These are phyloP conservation scores for Carcina quercana DNA, from an alignment of 2,888 invertebrate genomes.

Conservation along the genomic window DNA sequence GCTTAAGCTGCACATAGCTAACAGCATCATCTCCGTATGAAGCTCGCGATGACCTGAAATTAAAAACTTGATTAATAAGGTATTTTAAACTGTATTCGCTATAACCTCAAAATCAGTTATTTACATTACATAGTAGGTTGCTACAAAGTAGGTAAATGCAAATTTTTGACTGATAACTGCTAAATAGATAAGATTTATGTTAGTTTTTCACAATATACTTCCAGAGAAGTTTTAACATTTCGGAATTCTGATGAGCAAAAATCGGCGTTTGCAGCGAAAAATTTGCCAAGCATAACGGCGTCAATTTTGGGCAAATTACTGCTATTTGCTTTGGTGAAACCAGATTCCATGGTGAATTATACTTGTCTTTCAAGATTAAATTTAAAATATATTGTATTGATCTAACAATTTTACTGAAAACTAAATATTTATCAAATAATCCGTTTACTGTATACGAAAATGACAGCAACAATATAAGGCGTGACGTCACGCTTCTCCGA, in stretches of 20 bases:
- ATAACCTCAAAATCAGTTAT: too few relatives aligned
- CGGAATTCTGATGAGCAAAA: constrained; percentile 17
- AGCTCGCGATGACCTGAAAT: constrained; percentile 17
- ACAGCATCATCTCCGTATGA: constrained; percentile 26
- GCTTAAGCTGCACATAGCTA: constrained; percentile 21
- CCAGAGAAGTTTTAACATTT: constrained; percentile 18
- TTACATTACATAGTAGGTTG: too few relatives aligned
- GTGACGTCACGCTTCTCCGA: background rate
- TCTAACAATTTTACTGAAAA: background rate
- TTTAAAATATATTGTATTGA: background rate
- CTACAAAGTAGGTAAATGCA: too few relatives aligned
- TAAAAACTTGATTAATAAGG: background rate
- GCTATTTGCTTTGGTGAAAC: constrained; percentile 13
- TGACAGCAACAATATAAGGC: too few relatives aligned
- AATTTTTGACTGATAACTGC: too few relatives aligned
- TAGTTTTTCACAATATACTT: constrained; percentile 6
- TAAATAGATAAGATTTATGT: too few relatives aligned
- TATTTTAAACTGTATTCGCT: background rate
- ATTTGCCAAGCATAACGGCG: constrained; percentile 14
- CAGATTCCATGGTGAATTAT: constrained; percentile 10
- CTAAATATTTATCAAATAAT: background rate
- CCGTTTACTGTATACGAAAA: background rate
- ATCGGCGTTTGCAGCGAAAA: constrained; percentile 15
- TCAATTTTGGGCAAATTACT: constrained; percentile 15
- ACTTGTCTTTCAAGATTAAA: background rate